A percentile compares a stretch with the other conserved stretches of the same genome.
Evolutionary conservation across 2,888 invertebrate species (phyloP).

Genomic region (Anthrax anthrax): DNA sequence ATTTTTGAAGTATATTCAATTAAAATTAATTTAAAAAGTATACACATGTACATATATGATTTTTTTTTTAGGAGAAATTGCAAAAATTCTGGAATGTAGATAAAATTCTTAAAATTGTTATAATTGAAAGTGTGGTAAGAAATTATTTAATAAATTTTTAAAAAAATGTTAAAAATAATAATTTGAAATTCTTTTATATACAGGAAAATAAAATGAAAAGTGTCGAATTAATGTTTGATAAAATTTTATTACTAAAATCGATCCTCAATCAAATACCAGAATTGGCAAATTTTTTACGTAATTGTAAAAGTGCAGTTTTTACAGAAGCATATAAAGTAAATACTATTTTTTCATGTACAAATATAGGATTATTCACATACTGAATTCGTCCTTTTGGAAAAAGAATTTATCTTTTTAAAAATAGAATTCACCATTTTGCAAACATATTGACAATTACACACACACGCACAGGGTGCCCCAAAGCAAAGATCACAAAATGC

Average conservation of each 20-base stretch:
- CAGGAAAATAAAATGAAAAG: conserved; percentile 18
- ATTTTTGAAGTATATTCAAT: conserved; percentile 42
- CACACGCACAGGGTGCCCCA: no score
- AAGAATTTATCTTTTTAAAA: no score
- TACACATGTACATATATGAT: no score
- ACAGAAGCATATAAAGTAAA: conserved; percentile 12
- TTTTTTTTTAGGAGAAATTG: conserved; percentile 40
- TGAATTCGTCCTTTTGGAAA: no score
- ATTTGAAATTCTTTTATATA: background rate
- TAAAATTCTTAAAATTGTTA: conserved; percentile 37
- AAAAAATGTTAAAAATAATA: no score
- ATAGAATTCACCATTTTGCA: no score
- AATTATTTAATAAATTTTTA: no score
- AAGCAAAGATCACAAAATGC: no score
- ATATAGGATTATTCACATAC: no score
- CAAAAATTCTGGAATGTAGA: conserved; percentile 64
- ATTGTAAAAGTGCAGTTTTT: conserved; percentile 15
- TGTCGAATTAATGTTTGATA: conserved; percentile 65
- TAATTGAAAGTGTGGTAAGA: background rate
- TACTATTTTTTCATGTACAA: no score
- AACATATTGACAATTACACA: no score
- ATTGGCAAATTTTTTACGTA: conserved; percentile 26
- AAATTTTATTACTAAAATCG: conserved; percentile 60
- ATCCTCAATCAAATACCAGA: conserved; percentile 57
- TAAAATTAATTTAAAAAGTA: no score